Percentiles rank a stretch among this genome's conserved stretches.
These are phyloP conservation scores for Catajapyx aquilonaris DNA, from an alignment of 1,140 invertebrate species.

Conservation along the genomic window DNA sequence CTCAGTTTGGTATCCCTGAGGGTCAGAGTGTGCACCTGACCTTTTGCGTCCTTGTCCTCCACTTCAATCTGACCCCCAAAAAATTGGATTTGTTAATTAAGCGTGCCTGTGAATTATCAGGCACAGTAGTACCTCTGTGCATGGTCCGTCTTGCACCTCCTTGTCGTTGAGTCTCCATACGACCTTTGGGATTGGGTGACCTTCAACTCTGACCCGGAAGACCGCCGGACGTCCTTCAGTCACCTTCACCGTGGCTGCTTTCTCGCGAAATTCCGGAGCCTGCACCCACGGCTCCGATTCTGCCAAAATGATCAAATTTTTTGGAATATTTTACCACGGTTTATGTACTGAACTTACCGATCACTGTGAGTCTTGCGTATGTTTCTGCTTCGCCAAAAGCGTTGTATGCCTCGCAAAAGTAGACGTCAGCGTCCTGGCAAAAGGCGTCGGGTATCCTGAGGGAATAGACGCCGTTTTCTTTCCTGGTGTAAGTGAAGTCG, in stretches of 20 bases:
- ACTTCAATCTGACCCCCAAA: no score
- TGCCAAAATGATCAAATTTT: no score
- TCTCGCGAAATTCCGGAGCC: not conserved
- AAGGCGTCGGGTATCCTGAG: slow-evolving; percentile 40
- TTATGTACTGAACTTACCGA: slow-evolving; percentile 18
- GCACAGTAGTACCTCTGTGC: no score
- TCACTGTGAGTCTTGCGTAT: slow-evolving; percentile 27
- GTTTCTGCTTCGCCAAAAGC: slow-evolving; percentile 30
- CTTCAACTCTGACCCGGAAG: slow-evolving; percentile 7
- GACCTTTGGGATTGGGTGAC: slow-evolving; percentile 5
- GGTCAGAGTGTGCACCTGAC: no score
- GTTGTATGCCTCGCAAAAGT: slow-evolving; percentile 41
- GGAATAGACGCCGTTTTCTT: slow-evolving; percentile 32
- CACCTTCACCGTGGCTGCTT: slow-evolving; percentile 9
- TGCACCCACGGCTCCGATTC: no score
- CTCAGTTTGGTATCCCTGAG: no score
- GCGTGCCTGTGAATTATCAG: no score
- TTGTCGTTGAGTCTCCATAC: no score
- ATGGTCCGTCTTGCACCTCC: no score
- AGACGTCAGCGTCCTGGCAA: slow-evolving; percentile 43
- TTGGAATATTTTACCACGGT: slow-evolving; percentile 1
- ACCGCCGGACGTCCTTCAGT: slow-evolving; percentile 8
- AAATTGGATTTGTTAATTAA: no score
- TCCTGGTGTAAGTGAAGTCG: slow-evolving; percentile 35
- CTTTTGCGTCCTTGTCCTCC: no score